Base-by-base conservation (phyloP, 2,888 invertebrate genomes). In the Latheticus oryzae region DNA sequence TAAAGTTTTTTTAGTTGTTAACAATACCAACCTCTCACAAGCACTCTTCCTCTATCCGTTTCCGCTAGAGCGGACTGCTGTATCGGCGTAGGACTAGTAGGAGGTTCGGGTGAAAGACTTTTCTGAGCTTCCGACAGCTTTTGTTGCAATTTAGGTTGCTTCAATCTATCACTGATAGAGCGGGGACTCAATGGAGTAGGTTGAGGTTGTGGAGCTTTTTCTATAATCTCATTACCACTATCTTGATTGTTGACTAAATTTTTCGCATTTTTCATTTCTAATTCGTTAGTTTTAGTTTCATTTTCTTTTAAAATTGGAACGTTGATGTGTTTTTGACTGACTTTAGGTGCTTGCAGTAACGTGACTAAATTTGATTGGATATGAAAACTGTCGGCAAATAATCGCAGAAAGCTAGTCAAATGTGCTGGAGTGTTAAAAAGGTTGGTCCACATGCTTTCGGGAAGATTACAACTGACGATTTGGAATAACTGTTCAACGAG, bases 321-420 rank as follows among this genome's bases (percentile, higher is more conserved):
- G 9, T 67, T 72, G 32, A 76, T 71, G 60, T 76, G 76, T 48
- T 77, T 78, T 51, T 76, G 75, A 57, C 84, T 86, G 69, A 88
- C 83, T 82, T 89, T 89, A 74, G 89, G 88, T 75, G 87, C 85
- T 75, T 87, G 88, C 69, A 93, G 84, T 65, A 94, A 80, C 53
- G 92, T 92, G 70, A 95, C 93, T 78, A 95, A 85, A 82, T 96
- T 95, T 47, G 93, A 13, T 76, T 96, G 95, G 60, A 97, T 93
- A 76, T 93, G 92, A 80, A 96, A 96, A 70, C 93, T 88, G 77
- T 95, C 93, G n/a, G 95, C 91, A 76, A 96, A 95, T 80, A 97
- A 87, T 77, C 93, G 90, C 47, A 97, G 81, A 76, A 97, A 96
- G 37, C 95, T 94, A 40, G 89, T 88, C 65, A 97, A 82, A 79